Conservation (phyloP, 30 jellyfish, hydroid and myxozoan genomes). For the Hydractinia symbiolongicarpus region DNA sequence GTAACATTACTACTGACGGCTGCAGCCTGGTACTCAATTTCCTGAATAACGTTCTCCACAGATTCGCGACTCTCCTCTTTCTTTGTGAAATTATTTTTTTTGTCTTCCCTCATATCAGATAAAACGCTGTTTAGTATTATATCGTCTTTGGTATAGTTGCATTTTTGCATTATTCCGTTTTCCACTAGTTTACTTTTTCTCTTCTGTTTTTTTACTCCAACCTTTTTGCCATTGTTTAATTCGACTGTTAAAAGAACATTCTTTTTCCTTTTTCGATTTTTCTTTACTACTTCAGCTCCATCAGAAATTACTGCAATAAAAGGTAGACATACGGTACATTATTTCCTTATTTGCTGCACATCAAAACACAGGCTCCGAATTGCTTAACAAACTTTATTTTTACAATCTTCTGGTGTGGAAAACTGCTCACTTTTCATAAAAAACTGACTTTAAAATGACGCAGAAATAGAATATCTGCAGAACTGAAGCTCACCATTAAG, state of each 20-base stretch:
- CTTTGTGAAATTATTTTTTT: neutral
- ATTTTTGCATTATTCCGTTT: neutral
- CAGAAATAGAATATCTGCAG: no score
- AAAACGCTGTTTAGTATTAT: neutral
- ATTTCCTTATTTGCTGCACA: no score
- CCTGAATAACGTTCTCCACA: no score
- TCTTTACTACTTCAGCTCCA: neutral
- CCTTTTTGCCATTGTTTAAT: neutral
- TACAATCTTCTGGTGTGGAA: no score
- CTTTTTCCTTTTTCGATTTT: neutral
- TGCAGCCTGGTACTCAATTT: neutral
- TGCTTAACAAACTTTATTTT: no score
- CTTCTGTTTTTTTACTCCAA: neutral
- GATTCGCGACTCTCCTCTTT: neutral
- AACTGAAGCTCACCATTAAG: no score
- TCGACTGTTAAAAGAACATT: neutral
- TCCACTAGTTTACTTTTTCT: neutral
- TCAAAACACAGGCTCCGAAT: no score
- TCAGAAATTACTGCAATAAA: no score
- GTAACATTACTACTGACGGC: neutral
- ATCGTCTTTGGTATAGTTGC: neutral
- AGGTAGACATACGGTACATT: no score
- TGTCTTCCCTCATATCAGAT: neutral
- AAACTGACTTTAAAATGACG: no score
- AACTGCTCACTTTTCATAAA: no score